These are phyloP conservation scores for Capitulum mitella DNA, from an alignment of 2,888 invertebrate genomes.

Conservation along the genomic window DNA sequence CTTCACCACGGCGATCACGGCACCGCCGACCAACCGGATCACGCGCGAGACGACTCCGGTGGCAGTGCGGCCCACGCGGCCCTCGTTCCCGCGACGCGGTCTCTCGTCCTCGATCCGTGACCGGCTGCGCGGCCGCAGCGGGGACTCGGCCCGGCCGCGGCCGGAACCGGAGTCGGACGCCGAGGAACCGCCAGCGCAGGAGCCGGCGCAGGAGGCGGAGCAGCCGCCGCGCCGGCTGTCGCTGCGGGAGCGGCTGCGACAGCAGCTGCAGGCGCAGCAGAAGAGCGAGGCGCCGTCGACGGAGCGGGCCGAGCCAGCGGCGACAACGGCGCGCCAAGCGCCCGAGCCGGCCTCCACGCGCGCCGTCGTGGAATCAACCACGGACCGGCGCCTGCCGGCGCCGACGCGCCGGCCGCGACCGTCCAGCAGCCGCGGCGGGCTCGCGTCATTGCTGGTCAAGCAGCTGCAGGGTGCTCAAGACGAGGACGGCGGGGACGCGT, in stretches of 20 bases:
- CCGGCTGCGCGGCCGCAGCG: neutral
- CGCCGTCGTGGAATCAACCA: neutral
- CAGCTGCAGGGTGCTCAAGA: neutral
- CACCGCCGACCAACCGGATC: conserved; percentile 10
- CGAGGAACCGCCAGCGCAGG: neutral
- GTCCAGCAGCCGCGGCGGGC: neutral
- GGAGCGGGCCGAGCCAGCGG: neutral
- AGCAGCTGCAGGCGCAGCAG: neutral
- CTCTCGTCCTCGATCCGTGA: neutral
- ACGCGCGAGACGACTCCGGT: conserved; percentile 4
- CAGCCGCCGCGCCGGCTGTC: conserved; percentile 14
- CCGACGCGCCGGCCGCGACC: neutral
- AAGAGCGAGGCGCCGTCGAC: neutral
- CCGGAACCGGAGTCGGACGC: neutral
- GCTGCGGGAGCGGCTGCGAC: neutral
- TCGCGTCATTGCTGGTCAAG: neutral
- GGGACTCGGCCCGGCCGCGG: neutral
- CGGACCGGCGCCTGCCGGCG: neutral
- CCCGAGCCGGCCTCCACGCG: neutral
- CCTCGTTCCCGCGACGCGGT: neutral
- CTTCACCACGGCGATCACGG: conserved; percentile 15
- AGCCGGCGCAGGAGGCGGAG: neutral
- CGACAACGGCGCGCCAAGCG: neutral
- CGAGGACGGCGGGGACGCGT: neutral
- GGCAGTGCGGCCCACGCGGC: neutral